Evolutionary conservation across 2,113 vertebrate genomes (phyloP), one percentile per base, ranked within the genome.

Genomic region (Mobula hypostoma): DNA sequence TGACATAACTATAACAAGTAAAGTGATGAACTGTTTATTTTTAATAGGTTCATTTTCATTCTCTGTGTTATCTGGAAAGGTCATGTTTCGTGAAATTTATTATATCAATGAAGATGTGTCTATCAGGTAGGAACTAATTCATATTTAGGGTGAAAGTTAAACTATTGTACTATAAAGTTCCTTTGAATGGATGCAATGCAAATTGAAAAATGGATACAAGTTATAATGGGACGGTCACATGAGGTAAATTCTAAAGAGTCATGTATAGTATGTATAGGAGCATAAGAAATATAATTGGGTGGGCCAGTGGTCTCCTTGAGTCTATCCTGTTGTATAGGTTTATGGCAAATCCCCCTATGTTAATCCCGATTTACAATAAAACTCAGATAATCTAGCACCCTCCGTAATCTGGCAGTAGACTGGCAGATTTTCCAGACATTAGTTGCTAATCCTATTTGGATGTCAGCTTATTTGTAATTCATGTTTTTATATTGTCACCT

Each of bases 41-140:
- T 70, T 93, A 40, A 76, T 95, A 99, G 99, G 98, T 95, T 99
- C 99, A 29, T 99, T 99, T 95, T 99, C 99, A 0, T 99, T 99
- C 95, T 99, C 98, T 74, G 98, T 99, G 95, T 97, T 99, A 87
- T 99, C 99, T 70, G 99, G 99, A 94, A 99, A 99, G 96, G 96
- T 99, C 96, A 99, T 99, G 99, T 98, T 99, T 96, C 97, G 99
- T 92, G 99, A 99, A 95, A 99, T 99, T 95, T 99, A 99, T 97
- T 99, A 97, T 95, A 99, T 99, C 96, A 98, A 98, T 94, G 97
- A 98, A 95, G 99, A 99, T 96, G 97, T 99, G 98, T 99, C 99
- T 91, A 98, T 99, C 96, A 98, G 99, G 99, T 99, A 97, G 96
- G 80, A 82, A 24, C 94, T 94, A 14, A 94, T 63, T 82, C 74